Conservation (phyloP, 2,888 invertebrate species). For the Nymphalis polychloros region DNA sequence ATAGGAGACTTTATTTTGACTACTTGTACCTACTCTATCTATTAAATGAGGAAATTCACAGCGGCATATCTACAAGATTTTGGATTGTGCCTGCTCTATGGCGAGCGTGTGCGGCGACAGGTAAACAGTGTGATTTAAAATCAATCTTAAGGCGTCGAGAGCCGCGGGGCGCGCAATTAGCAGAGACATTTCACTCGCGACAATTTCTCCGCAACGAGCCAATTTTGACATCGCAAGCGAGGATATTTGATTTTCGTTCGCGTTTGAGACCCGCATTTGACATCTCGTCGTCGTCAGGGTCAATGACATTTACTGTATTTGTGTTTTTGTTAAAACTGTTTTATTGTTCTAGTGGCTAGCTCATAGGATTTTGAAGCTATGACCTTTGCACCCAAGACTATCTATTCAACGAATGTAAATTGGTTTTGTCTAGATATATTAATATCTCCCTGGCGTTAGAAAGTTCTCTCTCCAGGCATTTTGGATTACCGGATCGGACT, state of each 20-base stretch:
- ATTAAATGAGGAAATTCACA: neutral
- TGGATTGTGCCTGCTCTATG: neutral
- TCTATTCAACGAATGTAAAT: too few relatives aligned
- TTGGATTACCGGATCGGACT: too few relatives aligned
- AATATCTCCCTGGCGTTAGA: too few relatives aligned
- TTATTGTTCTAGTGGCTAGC: too few relatives aligned
- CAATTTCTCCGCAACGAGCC: constrained; percentile 37
- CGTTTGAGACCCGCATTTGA: neutral
- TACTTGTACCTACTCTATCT: too few relatives aligned
- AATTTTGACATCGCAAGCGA: constrained; percentile 35
- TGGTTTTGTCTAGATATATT: too few relatives aligned
- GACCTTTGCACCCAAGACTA: too few relatives aligned
- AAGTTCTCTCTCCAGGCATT: too few relatives aligned
- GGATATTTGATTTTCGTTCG: constrained; percentile 40
- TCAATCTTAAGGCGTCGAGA: constrained; percentile 14
- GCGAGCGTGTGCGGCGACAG: constrained; percentile 18
- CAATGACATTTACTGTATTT: too few relatives aligned
- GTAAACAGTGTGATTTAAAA: constrained; percentile 28
- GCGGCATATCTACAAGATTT: neutral
- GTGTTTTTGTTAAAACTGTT: too few relatives aligned
- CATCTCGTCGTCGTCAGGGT: neutral
- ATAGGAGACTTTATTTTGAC: too few relatives aligned
- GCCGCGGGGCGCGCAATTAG: constrained; percentile 33
- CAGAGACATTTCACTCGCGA: constrained; percentile 12
- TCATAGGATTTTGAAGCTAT: too few relatives aligned